phyloP scores from a whole-genome alignment of 2,113 vertebrate genomes.

The Platysternon megacephalum region DNA sequence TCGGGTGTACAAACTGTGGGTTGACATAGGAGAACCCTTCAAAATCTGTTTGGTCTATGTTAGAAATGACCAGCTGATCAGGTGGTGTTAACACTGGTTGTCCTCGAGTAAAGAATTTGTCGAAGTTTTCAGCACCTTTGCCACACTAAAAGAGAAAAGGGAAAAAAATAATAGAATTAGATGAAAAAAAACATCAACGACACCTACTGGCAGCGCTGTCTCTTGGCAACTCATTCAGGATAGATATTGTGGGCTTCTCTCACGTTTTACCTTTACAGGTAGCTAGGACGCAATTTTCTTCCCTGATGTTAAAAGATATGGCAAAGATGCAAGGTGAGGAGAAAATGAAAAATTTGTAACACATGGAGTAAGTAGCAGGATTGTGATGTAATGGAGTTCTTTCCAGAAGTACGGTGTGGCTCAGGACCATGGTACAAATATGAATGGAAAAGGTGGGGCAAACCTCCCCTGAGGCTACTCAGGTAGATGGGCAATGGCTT shows the following conservation, averaged over 20 bases:
- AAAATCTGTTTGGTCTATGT: slow-evolving; percentile 98
- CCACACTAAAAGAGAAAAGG: slow-evolving; percentile 85
- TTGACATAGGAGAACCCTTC: slow-evolving; percentile 97
- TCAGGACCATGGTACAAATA: not conserved
- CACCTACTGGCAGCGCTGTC: not conserved
- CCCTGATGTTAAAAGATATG: not conserved
- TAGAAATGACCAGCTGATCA: slow-evolving; percentile 96
- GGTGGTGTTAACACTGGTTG: slow-evolving; percentile 96
- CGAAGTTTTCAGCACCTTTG: slow-evolving; percentile 97
- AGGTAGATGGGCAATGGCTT: not conserved
- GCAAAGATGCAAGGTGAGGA: not conserved
- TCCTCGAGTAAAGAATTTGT: slow-evolving; percentile 97
- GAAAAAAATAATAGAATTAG: not conserved
- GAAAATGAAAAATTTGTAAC: not conserved
- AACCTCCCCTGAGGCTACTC: not conserved
- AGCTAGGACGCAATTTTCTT: not conserved
- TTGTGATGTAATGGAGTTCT: not conserved
- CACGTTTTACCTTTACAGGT: accelerated
- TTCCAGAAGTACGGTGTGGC: not conserved
- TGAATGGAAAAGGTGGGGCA: not conserved
- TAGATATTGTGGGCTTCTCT: not conserved
- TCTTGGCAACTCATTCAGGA: not conserved
- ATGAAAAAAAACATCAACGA: not conserved
- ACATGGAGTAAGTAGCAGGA: not conserved
- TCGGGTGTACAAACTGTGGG: slow-evolving; percentile 90